phyloP scores from a whole-genome alignment of 2,113 vertebrate genomes.

The Fregata magnificens region DNA sequence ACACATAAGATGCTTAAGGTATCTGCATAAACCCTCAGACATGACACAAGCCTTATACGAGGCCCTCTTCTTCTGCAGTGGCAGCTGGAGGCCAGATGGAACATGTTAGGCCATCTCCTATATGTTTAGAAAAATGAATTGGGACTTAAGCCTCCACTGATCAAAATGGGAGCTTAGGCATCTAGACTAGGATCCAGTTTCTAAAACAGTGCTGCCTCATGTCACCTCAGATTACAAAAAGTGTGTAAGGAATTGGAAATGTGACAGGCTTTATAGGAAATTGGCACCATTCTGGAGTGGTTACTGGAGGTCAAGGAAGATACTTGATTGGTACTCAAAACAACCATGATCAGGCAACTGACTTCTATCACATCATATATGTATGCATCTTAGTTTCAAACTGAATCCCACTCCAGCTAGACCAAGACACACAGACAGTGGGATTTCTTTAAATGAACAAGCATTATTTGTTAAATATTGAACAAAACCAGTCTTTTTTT shows the following conservation, averaged over 20 bases:
- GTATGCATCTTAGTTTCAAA: neutral
- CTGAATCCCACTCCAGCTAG: neutral
- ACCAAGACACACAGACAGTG: neutral
- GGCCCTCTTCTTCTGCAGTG: neutral
- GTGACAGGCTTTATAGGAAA: neutral
- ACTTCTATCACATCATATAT: neutral
- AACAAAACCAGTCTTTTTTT: neutral
- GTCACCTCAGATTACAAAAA: neutral
- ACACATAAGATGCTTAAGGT: neutral
- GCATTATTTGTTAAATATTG: neutral
- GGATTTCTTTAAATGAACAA: neutral
- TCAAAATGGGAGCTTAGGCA: neutral
- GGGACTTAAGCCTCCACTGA: neutral
- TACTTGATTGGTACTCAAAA: neutral
- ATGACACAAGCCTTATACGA: neutral
- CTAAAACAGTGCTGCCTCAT: neutral
- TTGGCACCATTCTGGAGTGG: neutral
- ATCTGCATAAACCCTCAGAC: neutral
- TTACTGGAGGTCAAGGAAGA: neutral
- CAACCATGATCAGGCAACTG: neutral
- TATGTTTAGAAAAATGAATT: neutral
- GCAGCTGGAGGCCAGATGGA: neutral
- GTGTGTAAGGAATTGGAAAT: neutral
- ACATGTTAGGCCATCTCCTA: neutral
- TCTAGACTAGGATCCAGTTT: neutral